Conservation (phyloP, 2,888 invertebrate species). For the Thecocarcelia acutangulata region DNA sequence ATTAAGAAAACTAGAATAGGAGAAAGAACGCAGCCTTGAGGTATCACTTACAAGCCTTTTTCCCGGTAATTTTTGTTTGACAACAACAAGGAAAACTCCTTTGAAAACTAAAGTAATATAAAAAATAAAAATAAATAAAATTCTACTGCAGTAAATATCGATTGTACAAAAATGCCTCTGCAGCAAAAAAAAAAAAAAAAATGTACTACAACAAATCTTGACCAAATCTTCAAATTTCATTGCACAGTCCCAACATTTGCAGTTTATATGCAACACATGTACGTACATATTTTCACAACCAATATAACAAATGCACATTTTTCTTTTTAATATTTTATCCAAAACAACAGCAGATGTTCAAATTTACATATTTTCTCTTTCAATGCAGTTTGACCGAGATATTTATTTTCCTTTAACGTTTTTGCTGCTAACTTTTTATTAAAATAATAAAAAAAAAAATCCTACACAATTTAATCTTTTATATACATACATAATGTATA, state of each 20-base stretch:
- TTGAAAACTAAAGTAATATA: too few species aligned
- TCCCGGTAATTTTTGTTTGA: too few species aligned
- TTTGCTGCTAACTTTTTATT: not conserved
- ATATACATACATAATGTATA: not conserved
- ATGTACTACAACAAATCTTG: conserved; percentile 1
- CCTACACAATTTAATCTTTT: conserved; percentile 30
- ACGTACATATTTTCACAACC: conserved; percentile 3
- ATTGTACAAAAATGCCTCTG: conserved; percentile 22
- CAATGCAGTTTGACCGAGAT: conserved; percentile 11
- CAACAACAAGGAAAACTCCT: too few species aligned
- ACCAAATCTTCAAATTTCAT: conserved; percentile 18
- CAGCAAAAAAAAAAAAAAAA: not conserved
- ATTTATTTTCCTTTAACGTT: not conserved
- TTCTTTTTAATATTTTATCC: not conserved
- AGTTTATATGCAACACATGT: conserved; percentile 3
- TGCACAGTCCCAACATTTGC: conserved; percentile 38
- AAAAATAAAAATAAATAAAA: not conserved
- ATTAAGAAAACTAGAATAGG: too few species aligned
- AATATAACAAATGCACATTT: conserved; percentile 1
- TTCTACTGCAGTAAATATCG: conserved; percentile 38
- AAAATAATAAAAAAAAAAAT: conserved; percentile 1
- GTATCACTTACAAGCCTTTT: too few species aligned
- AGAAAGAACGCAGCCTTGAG: too few species aligned
- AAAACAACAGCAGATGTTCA: conserved; percentile 16
- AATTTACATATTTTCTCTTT: conserved; percentile 23